Evolutionary conservation across 2,888 invertebrate genomes (phyloP), one percentile per base, ranked within the genome.

Genomic region (Nemurella pictetii): DNA sequence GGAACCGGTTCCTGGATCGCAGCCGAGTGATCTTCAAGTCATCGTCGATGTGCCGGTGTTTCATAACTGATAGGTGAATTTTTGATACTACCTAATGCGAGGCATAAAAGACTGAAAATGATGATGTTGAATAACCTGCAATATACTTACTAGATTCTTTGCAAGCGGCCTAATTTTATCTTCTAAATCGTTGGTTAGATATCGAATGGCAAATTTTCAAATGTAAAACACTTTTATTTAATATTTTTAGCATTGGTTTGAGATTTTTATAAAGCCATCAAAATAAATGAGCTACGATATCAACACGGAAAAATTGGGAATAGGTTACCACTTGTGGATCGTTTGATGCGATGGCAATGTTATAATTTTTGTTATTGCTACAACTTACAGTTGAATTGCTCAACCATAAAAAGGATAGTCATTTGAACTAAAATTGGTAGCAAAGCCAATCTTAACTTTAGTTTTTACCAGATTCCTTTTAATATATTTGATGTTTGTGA

Each of bases 1-100:
- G 36, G 86, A 86, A 32, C 86, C 85, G 27, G 84, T 84, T 27
- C 55, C 72, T 36, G 86, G n/a, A 28, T 75, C 75, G 27, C 55
- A 12, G 78, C 27, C 27, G 25, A 27, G 78, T n/a, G 78, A 55
- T 12, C 5, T 55, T 55, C 9, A 2, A 0, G 72, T 82, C 15
- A 25, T 15, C 26, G 55, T 72, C 28, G 81, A 81, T 0, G 35
- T 81, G 27, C 55, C 81, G 26, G 81, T 36, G 35, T 25, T 27
- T 35, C 26, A 55, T 36, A 81, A 78, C 26, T 36, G 28, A 35
- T 26, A 20, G n/a, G n/a, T n/a, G n/a, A n/a, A n/a, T 2, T 35
- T 20, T 9, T 4, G 35, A 25, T 81, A 5, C 35, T 55, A 27
- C 81, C 55, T 35, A 35, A 36, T 4, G 55, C 20, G 55, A 20